Evolutionary conservation across 2,888 invertebrate genomes (phyloP), one percentile per base, ranked within the genome.

Genomic region (Arenicola marina): DNA sequence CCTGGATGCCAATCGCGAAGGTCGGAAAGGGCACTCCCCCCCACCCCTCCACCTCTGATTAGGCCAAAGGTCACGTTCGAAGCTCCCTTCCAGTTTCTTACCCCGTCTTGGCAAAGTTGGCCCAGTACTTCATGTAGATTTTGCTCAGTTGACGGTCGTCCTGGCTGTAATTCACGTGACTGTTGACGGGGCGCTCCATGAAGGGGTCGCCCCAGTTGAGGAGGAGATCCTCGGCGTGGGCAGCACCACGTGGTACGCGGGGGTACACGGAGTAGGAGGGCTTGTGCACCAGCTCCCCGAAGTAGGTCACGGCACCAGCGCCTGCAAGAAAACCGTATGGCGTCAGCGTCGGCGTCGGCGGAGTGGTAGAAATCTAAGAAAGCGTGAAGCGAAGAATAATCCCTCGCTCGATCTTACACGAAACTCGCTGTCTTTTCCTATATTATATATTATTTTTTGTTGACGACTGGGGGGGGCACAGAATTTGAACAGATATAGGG

Each of bases 21-120:
- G n/a, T n/a, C n/a, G n/a, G n/a, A n/a, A n/a, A n/a, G n/a, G n/a
- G n/a, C n/a, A n/a, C n/a, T n/a, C n/a, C n/a, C n/a, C n/a, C n/a
- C n/a, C n/a, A n/a, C n/a, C n/a, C n/a, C n/a, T n/a, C n/a, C n/a
- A n/a, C n/a, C n/a, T n/a, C n/a, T n/a, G n/a, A n/a, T n/a, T n/a
- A n/a, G n/a, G n/a, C n/a, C n/a, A n/a, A n/a, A n/a, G n/a, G n/a
- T n/a, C n/a, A n/a, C n/a, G n/a, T n/a, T n/a, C n/a, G n/a, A n/a
- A n/a, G n/a, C n/a, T n/a, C n/a, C n/a, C n/a, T n/a, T n/a, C n/a
- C n/a, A n/a, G n/a, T n/a, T 38, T 38, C 33, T 53, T 11, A 53
- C 53, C 53, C 53, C 4, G 29, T 53, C 24, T 32, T 28, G 15
- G 53, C 53, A 32, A 53, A 53, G 32, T 53, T 53, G 33, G 53